A percentile compares a stretch with the other conserved stretches of the same genome.
phyloP scores from a whole-genome alignment of 2,888 invertebrate species.

The Drosophila mulleri region DNA sequence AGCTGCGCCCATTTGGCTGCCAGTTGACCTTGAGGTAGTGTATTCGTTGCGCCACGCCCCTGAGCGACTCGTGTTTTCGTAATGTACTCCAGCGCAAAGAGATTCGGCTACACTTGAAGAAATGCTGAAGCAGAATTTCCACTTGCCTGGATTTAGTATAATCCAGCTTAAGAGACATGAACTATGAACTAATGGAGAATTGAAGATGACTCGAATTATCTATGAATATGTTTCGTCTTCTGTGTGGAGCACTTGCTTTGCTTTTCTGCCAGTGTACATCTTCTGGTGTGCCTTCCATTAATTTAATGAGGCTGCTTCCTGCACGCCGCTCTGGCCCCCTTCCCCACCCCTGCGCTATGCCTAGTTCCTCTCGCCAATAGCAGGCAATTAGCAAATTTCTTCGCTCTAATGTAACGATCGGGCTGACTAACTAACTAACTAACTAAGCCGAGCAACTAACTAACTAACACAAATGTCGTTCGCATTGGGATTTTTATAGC shows the following conservation, averaged over 20 bases:
- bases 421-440: slow-evolving; percentile 19
- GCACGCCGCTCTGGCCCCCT: not conserved
- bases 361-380: slow-evolving; percentile 27
- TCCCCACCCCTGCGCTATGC: not conserved
- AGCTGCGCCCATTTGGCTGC: slow-evolving; percentile 26
- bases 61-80: not conserved
- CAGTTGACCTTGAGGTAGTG: slow-evolving; percentile 56
- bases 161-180: too few species aligned
- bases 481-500: slow-evolving; percentile 61
- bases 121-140: not conserved
- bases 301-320: slow-evolving; percentile 54
- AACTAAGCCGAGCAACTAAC: not conserved
- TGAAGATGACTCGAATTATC: too few species aligned
- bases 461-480: slow-evolving; percentile 60
- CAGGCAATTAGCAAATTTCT: slow-evolving; percentile 60
- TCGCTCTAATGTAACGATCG: slow-evolving; percentile 21
- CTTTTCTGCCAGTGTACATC: slow-evolving; percentile 9
- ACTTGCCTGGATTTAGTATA: too few species aligned
- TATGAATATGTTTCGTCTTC: too few species aligned
- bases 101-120: slow-evolving; percentile 16
- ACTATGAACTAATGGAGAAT: too few species aligned
- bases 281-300: slow-evolving; percentile 36
- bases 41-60: slow-evolving; percentile 34
- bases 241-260: too few species aligned
- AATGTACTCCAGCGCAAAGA: slow-evolving; percentile 31